These are phyloP conservation scores for Corythornis madagascariensis DNA, from an alignment of 2,113 vertebrate genomes.

Conservation along the genomic window DNA sequence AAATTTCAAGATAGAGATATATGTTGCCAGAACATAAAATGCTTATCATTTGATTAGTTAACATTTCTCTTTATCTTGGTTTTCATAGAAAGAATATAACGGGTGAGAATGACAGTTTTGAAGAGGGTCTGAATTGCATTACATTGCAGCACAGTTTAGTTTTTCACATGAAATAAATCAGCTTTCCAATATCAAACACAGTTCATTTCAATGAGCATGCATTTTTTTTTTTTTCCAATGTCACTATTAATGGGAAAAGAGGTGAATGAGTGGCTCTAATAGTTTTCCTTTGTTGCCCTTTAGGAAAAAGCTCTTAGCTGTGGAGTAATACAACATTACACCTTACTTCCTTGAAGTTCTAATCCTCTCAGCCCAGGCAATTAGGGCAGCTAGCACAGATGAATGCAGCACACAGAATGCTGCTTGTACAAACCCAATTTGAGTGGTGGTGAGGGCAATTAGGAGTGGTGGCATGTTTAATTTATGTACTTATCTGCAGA, in stretches of 20 bases:
- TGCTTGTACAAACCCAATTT: background rate
- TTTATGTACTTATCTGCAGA: conserved; percentile 45
- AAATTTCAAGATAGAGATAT: background rate
- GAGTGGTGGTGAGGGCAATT: conserved; percentile 18
- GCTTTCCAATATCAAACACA: background rate
- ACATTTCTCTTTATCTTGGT: background rate
- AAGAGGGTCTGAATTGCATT: background rate
- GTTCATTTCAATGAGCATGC: background rate
- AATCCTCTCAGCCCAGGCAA: conserved; percentile 21
- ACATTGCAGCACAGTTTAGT: background rate
- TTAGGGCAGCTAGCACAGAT: background rate
- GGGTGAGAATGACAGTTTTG: background rate
- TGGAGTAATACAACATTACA: background rate
- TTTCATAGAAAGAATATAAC: background rate
- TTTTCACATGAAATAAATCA: conserved; percentile 32
- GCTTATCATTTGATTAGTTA: background rate
- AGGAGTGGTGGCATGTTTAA: conserved; percentile 25
- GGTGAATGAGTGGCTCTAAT: background rate
- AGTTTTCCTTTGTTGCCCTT: background rate
- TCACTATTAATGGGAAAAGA: conserved; percentile 21
- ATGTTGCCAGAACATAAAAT: background rate
- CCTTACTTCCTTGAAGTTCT: background rate
- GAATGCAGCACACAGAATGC: background rate
- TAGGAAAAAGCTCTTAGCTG: background rate
- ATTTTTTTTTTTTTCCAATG: background rate